Evolutionary conservation across 2,113 vertebrate genomes (phyloP).

Genomic region (Paramormyrops kingsleyae): DNA sequence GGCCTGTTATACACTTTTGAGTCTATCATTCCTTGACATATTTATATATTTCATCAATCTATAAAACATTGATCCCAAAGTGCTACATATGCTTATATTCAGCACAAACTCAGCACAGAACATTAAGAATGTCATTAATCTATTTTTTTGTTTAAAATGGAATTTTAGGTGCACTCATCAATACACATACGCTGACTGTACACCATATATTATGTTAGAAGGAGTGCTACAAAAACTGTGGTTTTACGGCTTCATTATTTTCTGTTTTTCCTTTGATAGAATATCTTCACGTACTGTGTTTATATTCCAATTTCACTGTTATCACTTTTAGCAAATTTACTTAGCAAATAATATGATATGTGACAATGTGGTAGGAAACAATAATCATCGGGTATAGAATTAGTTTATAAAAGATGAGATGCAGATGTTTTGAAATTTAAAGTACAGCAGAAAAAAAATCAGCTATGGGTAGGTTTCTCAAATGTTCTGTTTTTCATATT

Average conservation of each 20-base stretch:
- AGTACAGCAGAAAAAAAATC: not conserved
- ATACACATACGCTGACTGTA: not conserved
- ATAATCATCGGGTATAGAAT: not conserved
- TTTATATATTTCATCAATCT: not conserved
- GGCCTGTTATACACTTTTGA: not conserved
- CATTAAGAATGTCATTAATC: not conserved
- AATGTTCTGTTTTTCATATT: not conserved
- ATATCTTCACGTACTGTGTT: not conserved
- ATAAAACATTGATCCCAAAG: not conserved
- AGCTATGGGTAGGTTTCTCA: not conserved
- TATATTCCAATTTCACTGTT: not conserved
- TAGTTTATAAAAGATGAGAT: not conserved
- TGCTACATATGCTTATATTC: not conserved
- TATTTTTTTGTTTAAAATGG: not conserved
- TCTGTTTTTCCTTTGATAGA: not conserved
- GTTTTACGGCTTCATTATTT: not conserved
- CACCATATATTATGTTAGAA: not conserved
- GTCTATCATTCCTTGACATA: not conserved
- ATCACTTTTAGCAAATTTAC: not conserved
- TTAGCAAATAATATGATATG: not conserved
- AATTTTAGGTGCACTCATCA: not conserved
- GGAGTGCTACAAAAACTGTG: not conserved
- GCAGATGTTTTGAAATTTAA: not conserved
- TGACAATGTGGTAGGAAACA: not conserved
- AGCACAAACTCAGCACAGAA: not conserved